Evolutionary conservation across 2,113 vertebrate species (phyloP), one percentile per base, ranked within the genome.

Genomic region (Cyanocitta stelleri): DNA sequence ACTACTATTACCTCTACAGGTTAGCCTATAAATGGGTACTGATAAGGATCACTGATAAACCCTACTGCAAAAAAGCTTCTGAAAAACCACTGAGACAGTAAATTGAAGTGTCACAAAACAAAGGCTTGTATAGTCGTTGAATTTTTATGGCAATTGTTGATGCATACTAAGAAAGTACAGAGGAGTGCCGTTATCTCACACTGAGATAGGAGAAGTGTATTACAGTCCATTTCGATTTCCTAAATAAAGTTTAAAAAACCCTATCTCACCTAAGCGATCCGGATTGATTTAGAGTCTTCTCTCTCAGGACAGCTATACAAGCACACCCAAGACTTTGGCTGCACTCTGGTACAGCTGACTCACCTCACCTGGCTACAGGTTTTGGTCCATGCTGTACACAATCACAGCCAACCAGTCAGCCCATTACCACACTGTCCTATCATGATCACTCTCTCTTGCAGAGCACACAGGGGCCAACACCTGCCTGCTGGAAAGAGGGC

Each of bases 381-480:
- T 85, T 61, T 56, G 76, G 37, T 64, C 41, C 17, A 1, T 1
- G 24, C 77, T 16, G 46, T 6, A 58, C 2, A 2, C 4, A 76
- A 29, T 4, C 35, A 7, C 33, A 20, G 49, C 41, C 61, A 10
- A 2, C 0, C 3, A 22, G 16, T 6, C 62, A 59, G 33, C 26
- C 82, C 41, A 7, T 3, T 2, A 9, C 6, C 54, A 32, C 61
- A 58, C 46, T 16, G 12, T 29, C n/a, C 69, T 16, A n/a, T 32
- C 46, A 17, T 0, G 1, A 29, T 3, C 3, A 16, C 27, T 15
- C 13, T 22, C 39, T 27, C 49, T 10, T 19, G 37, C 30, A 26
- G 68, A 32, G 64, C 22, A 18, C 58, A 19, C 16, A 8, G 32
- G 30, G 48, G 49, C 55, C n/a, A 1, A 6, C 52, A 67, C 10